Conservation (phyloP, 2,888 invertebrate genomes). For the Gerris lacustris region DNA sequence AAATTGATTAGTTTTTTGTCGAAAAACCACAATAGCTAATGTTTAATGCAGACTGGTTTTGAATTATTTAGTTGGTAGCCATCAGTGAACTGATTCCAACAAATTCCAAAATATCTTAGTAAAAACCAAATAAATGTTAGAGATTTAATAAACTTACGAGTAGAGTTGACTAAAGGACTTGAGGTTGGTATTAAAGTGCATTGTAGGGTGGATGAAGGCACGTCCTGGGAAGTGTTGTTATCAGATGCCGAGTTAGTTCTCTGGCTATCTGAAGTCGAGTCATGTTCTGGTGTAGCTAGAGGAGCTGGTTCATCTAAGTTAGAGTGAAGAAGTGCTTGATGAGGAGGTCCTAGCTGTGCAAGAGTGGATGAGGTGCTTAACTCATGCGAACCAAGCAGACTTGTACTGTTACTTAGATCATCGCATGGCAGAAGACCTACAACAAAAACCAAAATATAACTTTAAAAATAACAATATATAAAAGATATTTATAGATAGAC, state of each 20-base stretch:
- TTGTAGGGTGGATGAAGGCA: slow-evolving; percentile 7
- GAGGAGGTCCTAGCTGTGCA: neutral
- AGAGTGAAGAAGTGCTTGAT: neutral
- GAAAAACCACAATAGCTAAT: too few relatives aligned
- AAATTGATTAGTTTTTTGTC: too few relatives aligned
- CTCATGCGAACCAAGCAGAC: neutral
- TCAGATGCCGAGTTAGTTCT: neutral
- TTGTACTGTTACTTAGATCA: neutral
- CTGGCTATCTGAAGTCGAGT: slow-evolving; percentile 17
- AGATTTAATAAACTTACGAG: neutral
- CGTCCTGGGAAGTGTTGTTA: slow-evolving; percentile 9
- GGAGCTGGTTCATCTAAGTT: slow-evolving; percentile 38
- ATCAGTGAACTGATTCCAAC: too few relatives aligned
- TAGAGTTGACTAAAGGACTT: slow-evolving; percentile 13
- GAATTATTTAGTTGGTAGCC: too few relatives aligned
- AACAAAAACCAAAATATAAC: neutral
- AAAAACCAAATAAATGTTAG: too few relatives aligned
- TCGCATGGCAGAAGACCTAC: neutral
- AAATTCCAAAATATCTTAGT: too few relatives aligned
- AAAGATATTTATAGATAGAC: too few relatives aligned
- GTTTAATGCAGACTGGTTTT: too few relatives aligned
- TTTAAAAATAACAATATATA: too few relatives aligned
- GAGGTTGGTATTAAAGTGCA: slow-evolving; percentile 19
- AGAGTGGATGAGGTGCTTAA: neutral
- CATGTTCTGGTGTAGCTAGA: slow-evolving; percentile 47